These are phyloP conservation scores for Mnemiopsis leidyi DNA, from an alignment of 37 sponge, comb jelly and placozoan species.

Conservation along the genomic window DNA sequence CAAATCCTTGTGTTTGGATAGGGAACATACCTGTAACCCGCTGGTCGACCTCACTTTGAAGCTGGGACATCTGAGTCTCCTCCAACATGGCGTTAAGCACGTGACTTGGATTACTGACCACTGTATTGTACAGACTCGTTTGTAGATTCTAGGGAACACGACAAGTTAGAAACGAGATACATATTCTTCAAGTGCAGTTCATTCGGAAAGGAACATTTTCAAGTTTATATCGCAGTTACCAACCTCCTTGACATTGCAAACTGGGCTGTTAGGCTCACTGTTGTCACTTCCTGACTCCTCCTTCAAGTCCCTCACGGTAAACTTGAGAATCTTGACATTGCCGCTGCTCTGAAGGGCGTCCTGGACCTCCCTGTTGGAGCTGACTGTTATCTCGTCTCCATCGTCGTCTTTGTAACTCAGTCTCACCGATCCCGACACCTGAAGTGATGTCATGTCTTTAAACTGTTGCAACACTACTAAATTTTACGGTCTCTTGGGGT, in stretches of 20 bases:
- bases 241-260: background rate
- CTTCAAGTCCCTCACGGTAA: background rate
- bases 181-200: background rate
- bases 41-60: slow-evolving; percentile 44
- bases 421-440: slow-evolving; percentile 5
- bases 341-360: slow-evolving; percentile 20
- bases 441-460: too few species aligned
- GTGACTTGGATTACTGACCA: background rate
- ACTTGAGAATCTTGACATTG: slow-evolving; percentile 17
- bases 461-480: too few species aligned
- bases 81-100: slow-evolving; percentile 37
- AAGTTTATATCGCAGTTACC: background rate
- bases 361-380: slow-evolving; percentile 17
- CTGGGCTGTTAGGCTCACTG: slow-evolving; percentile 32
- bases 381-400: slow-evolving; percentile 47
- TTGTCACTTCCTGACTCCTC: background rate
- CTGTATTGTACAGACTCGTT: background rate
- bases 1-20: slow-evolving; percentile 13
- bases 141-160: background rate
- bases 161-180: too few species aligned
- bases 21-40: background rate
- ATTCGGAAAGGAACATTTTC: background rate
- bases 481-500: too few species aligned
- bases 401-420: slow-evolving; percentile 57
- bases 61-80: slow-evolving; percentile 39